These are phyloP conservation scores for Sylvietta virens DNA, from an alignment of 2,113 vertebrate species.

Conservation along the genomic window DNA sequence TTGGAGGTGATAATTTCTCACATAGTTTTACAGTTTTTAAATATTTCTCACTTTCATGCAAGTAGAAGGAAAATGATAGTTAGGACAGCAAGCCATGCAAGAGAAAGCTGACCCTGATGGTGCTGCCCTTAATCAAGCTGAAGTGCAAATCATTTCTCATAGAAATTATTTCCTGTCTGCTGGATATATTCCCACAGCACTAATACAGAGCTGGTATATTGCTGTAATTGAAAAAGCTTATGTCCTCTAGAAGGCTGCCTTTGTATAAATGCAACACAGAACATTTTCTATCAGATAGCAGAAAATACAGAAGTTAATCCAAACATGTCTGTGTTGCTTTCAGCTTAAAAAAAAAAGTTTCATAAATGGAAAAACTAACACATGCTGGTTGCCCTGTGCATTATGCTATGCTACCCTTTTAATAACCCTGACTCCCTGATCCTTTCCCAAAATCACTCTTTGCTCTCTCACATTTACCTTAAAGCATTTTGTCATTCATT, in stretches of 20 bases:
- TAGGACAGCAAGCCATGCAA: background rate
- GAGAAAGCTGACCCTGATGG: background rate
- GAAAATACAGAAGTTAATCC: background rate
- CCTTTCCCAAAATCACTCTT: background rate
- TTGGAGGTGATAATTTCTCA: background rate
- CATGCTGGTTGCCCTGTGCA: background rate
- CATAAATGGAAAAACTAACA: background rate
- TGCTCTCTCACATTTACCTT: background rate
- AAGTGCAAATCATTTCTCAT: constrained; percentile 10
- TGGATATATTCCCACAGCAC: background rate
- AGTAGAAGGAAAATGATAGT: background rate
- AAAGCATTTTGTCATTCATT: background rate
- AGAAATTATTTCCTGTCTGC: constrained; percentile 30
- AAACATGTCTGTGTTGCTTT: background rate
- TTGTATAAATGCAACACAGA: background rate
- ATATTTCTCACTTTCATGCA: background rate
- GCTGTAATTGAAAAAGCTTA: constrained; percentile 4
- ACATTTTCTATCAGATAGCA: background rate
- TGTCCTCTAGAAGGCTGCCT: background rate
- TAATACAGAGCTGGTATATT: background rate
- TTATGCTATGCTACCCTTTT: background rate
- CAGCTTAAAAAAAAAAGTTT: background rate
- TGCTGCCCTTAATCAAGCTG: background rate
- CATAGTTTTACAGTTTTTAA: background rate
- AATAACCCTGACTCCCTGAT: background rate